phyloP scores from a whole-genome alignment of 1,140 invertebrate species.

The Agrilus planipennis region DNA sequence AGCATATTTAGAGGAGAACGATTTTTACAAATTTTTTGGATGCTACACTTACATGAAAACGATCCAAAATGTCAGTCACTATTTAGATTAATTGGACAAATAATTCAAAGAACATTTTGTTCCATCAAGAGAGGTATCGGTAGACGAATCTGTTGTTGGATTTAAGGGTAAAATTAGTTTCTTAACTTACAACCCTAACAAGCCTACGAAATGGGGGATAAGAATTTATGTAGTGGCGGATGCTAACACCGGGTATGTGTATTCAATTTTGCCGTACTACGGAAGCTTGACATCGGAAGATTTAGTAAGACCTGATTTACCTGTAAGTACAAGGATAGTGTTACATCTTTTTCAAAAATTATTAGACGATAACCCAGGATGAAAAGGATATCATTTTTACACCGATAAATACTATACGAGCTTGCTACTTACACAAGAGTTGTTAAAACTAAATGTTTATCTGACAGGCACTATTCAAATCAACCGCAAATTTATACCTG shows the following conservation, averaged over 20 bases:
- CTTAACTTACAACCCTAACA: constrained; percentile 21
- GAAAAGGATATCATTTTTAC: constrained; percentile 7
- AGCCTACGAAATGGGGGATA: constrained; percentile 25
- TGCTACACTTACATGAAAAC: constrained; percentile 4
- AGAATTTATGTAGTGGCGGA: too few relatives aligned
- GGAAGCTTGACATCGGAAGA: constrained; percentile 12
- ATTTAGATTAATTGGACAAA: constrained; percentile 13
- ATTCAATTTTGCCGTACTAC: constrained; percentile 23
- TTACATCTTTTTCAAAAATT: neutral
- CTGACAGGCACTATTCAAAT: constrained; percentile 5
- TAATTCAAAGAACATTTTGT: constrained; percentile 15
- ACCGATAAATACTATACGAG: constrained; percentile 8
- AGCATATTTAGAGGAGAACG: neutral
- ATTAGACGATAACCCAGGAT: constrained; percentile 4
- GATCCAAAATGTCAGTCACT: constrained; percentile 10
- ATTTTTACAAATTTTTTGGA: constrained; percentile 1
- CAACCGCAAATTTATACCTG: constrained; percentile 9
- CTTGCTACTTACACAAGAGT: constrained; percentile 4
- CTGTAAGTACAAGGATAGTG: neutral
- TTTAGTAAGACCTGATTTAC: neutral
- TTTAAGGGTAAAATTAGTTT: constrained; percentile 23
- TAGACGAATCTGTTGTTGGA: constrained; percentile 15
- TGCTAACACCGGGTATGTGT: constrained; percentile 17
- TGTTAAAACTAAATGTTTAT: neutral
- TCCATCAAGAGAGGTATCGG: constrained; percentile 10